Conservation (phyloP, 1,140 invertebrate species). For the Stenopsyche tienmushanensis region DNA sequence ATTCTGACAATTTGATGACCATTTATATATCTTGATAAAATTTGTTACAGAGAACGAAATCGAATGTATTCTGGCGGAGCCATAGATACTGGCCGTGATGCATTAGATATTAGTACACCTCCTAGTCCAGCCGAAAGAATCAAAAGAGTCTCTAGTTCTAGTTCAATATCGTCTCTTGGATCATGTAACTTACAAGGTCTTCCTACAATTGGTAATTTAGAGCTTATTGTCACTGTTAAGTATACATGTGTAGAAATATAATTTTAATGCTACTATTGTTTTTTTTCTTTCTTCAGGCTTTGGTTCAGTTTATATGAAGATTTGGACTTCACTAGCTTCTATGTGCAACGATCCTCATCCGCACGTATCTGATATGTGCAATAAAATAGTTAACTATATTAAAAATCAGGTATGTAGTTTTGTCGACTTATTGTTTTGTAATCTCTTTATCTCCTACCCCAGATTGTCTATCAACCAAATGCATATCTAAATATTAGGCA, state of each 20-base stretch:
- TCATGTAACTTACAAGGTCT: conserved; percentile 40
- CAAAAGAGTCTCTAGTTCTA: conserved; percentile 47
- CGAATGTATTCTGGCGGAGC: conserved; percentile 33
- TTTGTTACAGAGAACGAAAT: conserved; percentile 31
- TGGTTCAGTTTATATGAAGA: conserved; percentile 78
- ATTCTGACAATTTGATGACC: too few species aligned
- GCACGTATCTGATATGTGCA: conserved; percentile 72
- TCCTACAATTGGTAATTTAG: conserved; percentile 44
- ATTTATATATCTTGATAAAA: too few species aligned
- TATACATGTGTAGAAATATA: too few species aligned
- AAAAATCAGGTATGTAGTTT: conserved; percentile 65
- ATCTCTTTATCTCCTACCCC: too few species aligned
- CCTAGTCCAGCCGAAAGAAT: conserved; percentile 41
- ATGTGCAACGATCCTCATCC: conserved; percentile 85
- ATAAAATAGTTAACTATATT: conserved; percentile 75
- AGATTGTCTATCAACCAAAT: too few species aligned
- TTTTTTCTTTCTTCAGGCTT: conserved; percentile 48
- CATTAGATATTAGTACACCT: conserved; percentile 28
- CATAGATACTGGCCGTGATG: conserved; percentile 38
- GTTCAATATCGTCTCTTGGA: conserved; percentile 47
- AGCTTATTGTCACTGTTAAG: background rate
- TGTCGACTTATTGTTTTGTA: conserved; percentile 13
- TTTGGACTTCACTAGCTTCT: conserved; percentile 77
- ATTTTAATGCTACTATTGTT: too few species aligned
- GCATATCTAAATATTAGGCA: background rate